Conservation (phyloP, 1,140 invertebrate species). For the Drosophila mauritiana region DNA sequence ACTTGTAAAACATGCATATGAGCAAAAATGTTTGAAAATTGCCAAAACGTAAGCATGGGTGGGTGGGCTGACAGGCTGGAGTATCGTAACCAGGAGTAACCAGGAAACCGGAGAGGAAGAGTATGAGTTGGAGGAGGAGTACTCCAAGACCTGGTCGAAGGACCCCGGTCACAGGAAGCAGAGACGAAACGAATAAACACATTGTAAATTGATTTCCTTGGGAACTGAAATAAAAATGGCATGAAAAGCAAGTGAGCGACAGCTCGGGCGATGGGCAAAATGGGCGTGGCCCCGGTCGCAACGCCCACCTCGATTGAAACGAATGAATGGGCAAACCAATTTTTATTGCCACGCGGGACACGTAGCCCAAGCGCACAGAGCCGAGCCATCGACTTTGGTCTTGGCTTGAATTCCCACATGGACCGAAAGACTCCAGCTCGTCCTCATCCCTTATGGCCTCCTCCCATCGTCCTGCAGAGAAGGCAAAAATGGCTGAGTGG, state of each 20-base stretch:
- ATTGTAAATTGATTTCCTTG: constrained; percentile 84
- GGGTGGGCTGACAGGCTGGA: constrained; percentile 5
- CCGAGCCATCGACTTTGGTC: constrained; percentile 52
- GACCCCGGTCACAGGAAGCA: constrained; percentile 34
- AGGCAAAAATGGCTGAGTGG: constrained; percentile 69
- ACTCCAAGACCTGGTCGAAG: constrained; percentile 22
- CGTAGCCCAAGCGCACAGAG: constrained; percentile 52
- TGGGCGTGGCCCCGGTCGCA: constrained; percentile 1
- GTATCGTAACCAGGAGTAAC: constrained; percentile 58
- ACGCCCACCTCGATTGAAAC: constrained; percentile 66
- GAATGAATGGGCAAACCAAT: constrained; percentile 83
- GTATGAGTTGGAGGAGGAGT: neutral
- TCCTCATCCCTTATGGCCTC: constrained; percentile 7
- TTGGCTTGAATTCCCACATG: constrained; percentile 72
- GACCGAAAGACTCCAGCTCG: constrained; percentile 9
- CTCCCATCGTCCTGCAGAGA: constrained; percentile 48
- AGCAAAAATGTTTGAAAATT: constrained; percentile 83
- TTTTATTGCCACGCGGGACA: constrained; percentile 83
- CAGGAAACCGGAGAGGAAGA: neutral
- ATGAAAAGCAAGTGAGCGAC: constrained; percentile 79
- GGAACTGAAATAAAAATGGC: constrained; percentile 83
- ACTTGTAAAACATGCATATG: constrained; percentile 84
- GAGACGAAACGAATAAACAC: constrained; percentile 81
- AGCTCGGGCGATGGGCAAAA: constrained; percentile 13
- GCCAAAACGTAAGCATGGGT: constrained; percentile 41